phyloP scores from a whole-genome alignment of 2,797 vertebrate genomes.

The Leptoclinus maculatus region DNA sequence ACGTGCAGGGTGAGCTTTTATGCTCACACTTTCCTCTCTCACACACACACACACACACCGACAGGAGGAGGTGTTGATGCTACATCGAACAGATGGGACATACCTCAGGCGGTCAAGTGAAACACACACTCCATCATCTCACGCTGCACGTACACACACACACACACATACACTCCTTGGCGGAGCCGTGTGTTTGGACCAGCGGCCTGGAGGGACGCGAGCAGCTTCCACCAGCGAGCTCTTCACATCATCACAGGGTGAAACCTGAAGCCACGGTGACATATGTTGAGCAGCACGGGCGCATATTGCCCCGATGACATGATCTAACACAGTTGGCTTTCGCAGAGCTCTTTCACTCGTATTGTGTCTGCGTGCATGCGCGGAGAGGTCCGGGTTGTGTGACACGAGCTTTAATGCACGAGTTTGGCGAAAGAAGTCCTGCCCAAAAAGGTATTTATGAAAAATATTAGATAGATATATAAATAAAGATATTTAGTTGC shows the following conservation, averaged over 20 bases:
- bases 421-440: conserved; percentile 5
- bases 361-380: neutral
- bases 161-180: conserved; percentile 16
- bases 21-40: conserved; percentile 38
- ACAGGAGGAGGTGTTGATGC: conserved; percentile 62
- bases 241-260: conserved; percentile 52
- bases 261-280: conserved; percentile 63
- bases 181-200: conserved; percentile 27
- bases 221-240: conserved; percentile 36
- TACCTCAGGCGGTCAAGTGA: conserved; percentile 70
- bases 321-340: conserved; percentile 45
- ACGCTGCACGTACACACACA: conserved; percentile 21
- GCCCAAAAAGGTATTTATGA: conserved; percentile 34
- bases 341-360: conserved; percentile 45
- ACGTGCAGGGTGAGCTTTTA: conserved; percentile 34
- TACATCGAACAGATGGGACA: conserved; percentile 75
- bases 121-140: conserved; percentile 60
- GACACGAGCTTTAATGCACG: conserved; percentile 6
- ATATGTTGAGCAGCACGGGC: conserved; percentile 63
- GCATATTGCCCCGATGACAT: conserved; percentile 33
- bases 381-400: conserved; percentile 17
- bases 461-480: too few species aligned
- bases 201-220: conserved; percentile 29
- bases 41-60: conserved; percentile 36
- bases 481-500: conserved; percentile 46